Percentiles rank a stretch among this genome's conserved stretches.
These are phyloP conservation scores for Myrmecophaga tridactyla DNA, from an alignment of 2,113 vertebrate genomes.

Conservation along the genomic window DNA sequence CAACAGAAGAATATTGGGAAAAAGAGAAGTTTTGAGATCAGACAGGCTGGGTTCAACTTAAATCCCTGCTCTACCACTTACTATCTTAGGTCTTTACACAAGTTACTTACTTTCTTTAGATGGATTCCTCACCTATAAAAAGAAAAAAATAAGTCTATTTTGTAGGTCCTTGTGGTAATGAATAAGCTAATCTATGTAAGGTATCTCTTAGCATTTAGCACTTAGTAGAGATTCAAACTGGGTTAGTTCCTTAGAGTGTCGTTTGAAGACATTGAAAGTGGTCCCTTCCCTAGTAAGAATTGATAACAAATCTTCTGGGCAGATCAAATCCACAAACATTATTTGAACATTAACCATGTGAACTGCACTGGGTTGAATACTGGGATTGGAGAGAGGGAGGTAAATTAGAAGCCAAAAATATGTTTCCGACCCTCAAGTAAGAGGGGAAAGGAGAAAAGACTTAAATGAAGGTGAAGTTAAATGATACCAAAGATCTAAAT, in stretches of 20 bases:
- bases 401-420: constrained; percentile 18
- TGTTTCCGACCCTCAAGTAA: not conserved
- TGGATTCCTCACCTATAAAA: not conserved
- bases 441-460: not conserved
- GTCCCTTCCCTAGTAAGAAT: not conserved
- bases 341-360: not conserved
- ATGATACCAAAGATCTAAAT: not conserved
- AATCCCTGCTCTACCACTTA: not conserved
- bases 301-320: not conserved
- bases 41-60: not conserved
- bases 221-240: not conserved
- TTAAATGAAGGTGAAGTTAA: constrained; percentile 30
- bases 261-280: not conserved
- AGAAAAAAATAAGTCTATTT: not conserved
- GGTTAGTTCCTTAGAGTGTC: not conserved
- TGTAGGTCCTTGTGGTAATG: not conserved
- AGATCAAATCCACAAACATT: not conserved
- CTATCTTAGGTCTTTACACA: not conserved
- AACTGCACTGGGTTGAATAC: not conserved
- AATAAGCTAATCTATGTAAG: constrained; percentile 11
- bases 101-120: constrained; percentile 6
- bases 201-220: not conserved
- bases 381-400: not conserved
- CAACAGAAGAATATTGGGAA: not conserved
- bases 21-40: not conserved